Evolutionary conservation across 2,888 invertebrate genomes (phyloP), one percentile per base, ranked within the genome.

Genomic region (Leptogaster cylindrica): DNA sequence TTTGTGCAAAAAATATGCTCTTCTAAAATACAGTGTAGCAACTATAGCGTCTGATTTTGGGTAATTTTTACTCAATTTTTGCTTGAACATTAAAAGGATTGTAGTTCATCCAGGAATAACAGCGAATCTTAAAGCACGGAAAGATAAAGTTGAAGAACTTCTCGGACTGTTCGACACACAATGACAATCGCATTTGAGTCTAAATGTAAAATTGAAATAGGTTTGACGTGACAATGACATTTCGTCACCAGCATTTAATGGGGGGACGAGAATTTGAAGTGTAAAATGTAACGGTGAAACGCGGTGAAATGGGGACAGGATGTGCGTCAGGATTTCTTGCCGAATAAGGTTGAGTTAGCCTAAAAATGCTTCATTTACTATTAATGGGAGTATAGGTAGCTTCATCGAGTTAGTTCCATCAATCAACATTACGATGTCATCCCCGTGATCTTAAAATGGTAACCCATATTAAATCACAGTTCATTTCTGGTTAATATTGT

Each of bases 141-240:
- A n/a, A n/a, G n/a, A n/a, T n/a, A n/a, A n/a, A n/a, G n/a, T n/a
- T n/a, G n/a, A n/a, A n/a, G n/a, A 20, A n/a, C n/a, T 6, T 46
- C 46, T 46, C 23, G 20, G 23, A 23, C 23, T 7, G 18, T 46
- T 67, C 51, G 67, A 67, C 67, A 36, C 33, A 28, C 44, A 25
- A 52, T 55, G 65, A 46, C 52, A 65, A 58, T 68, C 14, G 36
- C 39, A 65, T 36, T 44, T 64, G 33, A n/a, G 14, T 39, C 67
- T 41, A 28, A 36, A 46, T 44, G 23, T 36, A 51, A 64, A 64
- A 64, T 14, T 25, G 20, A 20, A 33, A 52, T 31, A 23, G 31
- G 52, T 18, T 33, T 52, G 33, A 52, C 52, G 10, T 28, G 33
- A 31, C 33, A 28, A 27, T 50, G 50, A 50, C 50, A 20, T 36